Base-by-base conservation (phyloP, 2,797 vertebrate species). In the Microctenopoma lineatum region DNA sequence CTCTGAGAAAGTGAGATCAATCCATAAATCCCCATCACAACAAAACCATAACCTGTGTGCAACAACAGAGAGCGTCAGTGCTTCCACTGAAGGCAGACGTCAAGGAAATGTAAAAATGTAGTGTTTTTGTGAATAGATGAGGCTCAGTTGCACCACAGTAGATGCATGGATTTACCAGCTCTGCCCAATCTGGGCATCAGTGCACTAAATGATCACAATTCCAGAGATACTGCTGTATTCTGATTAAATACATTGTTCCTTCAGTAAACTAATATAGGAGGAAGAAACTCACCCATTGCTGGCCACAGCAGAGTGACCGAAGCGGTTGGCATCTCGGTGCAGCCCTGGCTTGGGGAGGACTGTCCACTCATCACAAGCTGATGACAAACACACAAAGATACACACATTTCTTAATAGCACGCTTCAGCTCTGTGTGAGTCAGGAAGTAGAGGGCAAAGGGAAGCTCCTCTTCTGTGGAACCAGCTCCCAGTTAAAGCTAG, bases 241-340 rank as follows among this genome's bases (percentile, higher is more conserved):
- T 10, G 11, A 25, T 16, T 39, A n/a, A 9, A 14, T 10, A 18
- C 27, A n/a, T 7, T 1, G 4, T 32, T 25, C 44, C 5, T n/a
- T n/a, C n/a, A n/a, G n/a, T n/a, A n/a, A n/a, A n/a, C n/a, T n/a
- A n/a, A n/a, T n/a, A n/a, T n/a, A n/a, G n/a, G n/a, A n/a, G n/a
- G n/a, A n/a, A 16, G 34, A n/a, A 48, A 86, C 92, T 95, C 92
- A 98, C 97, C 96, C 95, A 39, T 98, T 98, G 91, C 95, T 98
- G 77, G 97, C 95, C 68, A 98, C 94, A 1, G 96, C 96, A 32
- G 96, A 95, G 77, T 98, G 97, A 72, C 97, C 97, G 48, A 98
- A 98, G 71, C 97, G 95, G 92, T 98, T 97, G 56, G 95, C 91
- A 56, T 98, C 96, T 51, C 95, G 92, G 87, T 97, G 96, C 32